Evolutionary conservation across 2,888 invertebrate species (phyloP).

Genomic region (Aphodius granarius): DNA sequence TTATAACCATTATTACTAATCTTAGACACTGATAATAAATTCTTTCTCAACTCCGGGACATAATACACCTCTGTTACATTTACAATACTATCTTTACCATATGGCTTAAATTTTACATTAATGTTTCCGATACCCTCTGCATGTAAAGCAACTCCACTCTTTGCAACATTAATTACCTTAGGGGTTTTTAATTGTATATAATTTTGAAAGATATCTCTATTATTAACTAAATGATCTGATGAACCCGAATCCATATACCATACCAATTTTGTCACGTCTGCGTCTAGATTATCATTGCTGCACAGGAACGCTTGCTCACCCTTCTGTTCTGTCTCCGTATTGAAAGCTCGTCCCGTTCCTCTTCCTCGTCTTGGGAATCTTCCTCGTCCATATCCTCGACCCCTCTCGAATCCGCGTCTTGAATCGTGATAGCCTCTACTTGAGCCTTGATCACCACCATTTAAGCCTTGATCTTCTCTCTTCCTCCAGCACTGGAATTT

Average conservation of each 20-base stretch:
- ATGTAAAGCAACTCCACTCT: neutral
- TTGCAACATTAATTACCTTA: neutral
- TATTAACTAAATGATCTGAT: too few relatives aligned
- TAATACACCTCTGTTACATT: neutral
- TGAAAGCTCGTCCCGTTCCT: neutral
- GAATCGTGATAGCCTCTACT: neutral
- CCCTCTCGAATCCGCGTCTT: neutral
- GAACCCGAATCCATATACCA: too few relatives aligned
- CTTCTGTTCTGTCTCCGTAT: too few relatives aligned
- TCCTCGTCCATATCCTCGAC: neutral
- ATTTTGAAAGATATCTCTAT: neutral
- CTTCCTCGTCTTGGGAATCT: neutral
- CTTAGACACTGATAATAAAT: neutral
- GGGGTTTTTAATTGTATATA: neutral
- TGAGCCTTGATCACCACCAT: neutral
- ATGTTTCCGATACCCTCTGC: neutral
- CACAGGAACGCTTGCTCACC: too few relatives aligned
- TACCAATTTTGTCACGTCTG: too few relatives aligned
- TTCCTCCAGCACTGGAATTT: neutral
- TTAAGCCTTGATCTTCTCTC: neutral
- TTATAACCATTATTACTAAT: neutral
- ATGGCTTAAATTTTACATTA: neutral
- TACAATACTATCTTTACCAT: neutral
- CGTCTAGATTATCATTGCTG: too few relatives aligned
- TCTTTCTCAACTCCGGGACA: neutral